Percentiles rank a stretch among this genome's conserved stretches.
These are phyloP conservation scores for Liasis olivaceus DNA, from an alignment of 2,797 vertebrate genomes.

Conservation along the genomic window DNA sequence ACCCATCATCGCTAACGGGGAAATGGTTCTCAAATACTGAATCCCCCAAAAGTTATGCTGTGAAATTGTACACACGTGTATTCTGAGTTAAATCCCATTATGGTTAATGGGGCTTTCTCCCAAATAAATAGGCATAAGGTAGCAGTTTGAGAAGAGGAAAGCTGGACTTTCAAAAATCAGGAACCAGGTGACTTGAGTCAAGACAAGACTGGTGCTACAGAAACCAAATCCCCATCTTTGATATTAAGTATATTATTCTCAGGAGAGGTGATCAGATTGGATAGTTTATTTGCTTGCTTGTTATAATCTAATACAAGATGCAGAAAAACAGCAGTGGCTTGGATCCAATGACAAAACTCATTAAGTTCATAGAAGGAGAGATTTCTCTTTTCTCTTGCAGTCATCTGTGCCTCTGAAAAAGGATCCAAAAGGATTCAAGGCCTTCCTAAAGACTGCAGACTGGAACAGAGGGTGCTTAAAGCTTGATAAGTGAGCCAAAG, in stretches of 20 bases:
- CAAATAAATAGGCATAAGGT: background rate
- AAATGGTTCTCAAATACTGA: slow-evolving; percentile 52
- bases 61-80: background rate
- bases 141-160: slow-evolving; percentile 10
- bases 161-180: slow-evolving; percentile 35
- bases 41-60: slow-evolving; percentile 51
- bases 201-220: background rate
- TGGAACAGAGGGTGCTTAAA: background rate
- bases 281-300: background rate
- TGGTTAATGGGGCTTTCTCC: background rate
- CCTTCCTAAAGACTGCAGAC: background rate
- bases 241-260: background rate
- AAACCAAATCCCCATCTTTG: background rate
- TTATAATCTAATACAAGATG: background rate
- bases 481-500: background rate
- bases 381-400: background rate
- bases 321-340: background rate
- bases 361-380: background rate
- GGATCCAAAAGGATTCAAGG: background rate
- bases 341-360: background rate
- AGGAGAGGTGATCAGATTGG: too few species aligned
- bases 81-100: background rate
- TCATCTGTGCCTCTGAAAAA: background rate
- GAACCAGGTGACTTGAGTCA: background rate
- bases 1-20: slow-evolving; percentile 43